Percentiles rank a stretch among this genome's conserved stretches.
phyloP scores from a whole-genome alignment of 92 coral and sea anemone genomes.

The Palythoa heliodiscus region DNA sequence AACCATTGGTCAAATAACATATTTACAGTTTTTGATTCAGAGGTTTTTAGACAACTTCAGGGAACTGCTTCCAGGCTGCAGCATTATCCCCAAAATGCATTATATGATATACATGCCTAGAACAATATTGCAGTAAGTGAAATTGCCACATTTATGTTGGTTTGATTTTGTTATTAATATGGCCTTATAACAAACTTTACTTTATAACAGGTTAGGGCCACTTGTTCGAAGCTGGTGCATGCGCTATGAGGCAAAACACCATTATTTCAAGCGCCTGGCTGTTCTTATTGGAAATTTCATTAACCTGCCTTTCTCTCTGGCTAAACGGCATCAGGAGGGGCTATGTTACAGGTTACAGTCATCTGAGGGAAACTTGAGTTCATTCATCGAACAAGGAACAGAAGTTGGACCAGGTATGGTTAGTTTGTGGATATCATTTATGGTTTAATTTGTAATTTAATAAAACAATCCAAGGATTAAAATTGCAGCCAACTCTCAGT shows the following conservation, averaged over 20 bases:
- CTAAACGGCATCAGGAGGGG: constrained; percentile 73
- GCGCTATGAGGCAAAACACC: constrained; percentile 78
- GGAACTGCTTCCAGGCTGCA: constrained; percentile 55
- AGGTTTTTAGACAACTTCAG: constrained; percentile 53
- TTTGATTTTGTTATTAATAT: constrained; percentile 12
- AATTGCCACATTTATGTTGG: constrained; percentile 20
- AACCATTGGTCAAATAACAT: constrained; percentile 56
- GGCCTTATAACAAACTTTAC: constrained; percentile 3
- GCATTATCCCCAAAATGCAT: constrained; percentile 73
- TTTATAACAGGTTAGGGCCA: constrained; percentile 63
- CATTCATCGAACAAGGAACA: constrained; percentile 62
- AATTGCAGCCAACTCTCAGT: constrained; percentile 5
- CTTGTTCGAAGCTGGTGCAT: constrained; percentile 73
- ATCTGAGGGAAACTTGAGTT: constrained; percentile 54
- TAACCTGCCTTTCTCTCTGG: constrained; percentile 61
- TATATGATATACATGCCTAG: constrained; percentile 75
- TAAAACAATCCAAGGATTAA: neutral
- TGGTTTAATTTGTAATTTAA: neutral
- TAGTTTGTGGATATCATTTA: neutral
- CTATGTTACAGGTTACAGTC: constrained; percentile 67
- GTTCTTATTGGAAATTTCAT: constrained; percentile 57
- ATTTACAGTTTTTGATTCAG: constrained; percentile 66
- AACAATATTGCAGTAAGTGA: constrained; percentile 66
- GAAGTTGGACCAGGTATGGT: constrained; percentile 65
- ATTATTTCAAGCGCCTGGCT: constrained; percentile 67